These are phyloP conservation scores for Agrochola circellaris DNA, from an alignment of 2,888 invertebrate genomes.

Conservation along the genomic window DNA sequence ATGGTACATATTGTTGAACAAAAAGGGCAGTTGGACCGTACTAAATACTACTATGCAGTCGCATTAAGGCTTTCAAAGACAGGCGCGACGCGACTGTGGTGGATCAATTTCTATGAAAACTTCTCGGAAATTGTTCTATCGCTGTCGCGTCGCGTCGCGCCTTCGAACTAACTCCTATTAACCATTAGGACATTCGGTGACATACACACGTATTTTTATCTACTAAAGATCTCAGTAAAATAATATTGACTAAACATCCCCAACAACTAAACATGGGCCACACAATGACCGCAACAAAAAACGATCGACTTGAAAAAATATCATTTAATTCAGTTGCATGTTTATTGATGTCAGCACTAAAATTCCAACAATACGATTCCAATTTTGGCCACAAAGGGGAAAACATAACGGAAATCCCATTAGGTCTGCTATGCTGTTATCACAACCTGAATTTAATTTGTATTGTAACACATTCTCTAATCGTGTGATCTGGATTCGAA, in stretches of 20 bases:
- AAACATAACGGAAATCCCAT: constrained; percentile 67
- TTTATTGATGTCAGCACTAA: constrained; percentile 43
- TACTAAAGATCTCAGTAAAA: constrained; percentile 5
- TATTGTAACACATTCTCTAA: constrained; percentile 63
- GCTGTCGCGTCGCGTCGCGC: too few relatives aligned
- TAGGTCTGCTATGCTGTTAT: constrained; percentile 63
- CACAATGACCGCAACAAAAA: constrained; percentile 9
- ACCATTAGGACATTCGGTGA: not conserved
- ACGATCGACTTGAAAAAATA: not conserved
- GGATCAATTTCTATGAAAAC: too few relatives aligned
- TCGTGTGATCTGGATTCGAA: constrained; percentile 60
- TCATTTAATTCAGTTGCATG: constrained; percentile 1
- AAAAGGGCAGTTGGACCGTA: not conserved
- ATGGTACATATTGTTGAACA: not conserved
- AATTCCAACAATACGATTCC: constrained; percentile 41
- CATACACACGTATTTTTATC: not conserved
- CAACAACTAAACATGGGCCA: not conserved
- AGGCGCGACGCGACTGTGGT: too few relatives aligned
- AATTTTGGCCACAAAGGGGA: constrained; percentile 59
- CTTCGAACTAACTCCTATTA: not conserved
- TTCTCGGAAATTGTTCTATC: too few relatives aligned
- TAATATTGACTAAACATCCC: not conserved
- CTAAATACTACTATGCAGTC: not conserved
- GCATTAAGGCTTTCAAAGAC: not conserved
- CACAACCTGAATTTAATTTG: constrained; percentile 65